A percentile compares a stretch with the other conserved stretches of the same genome.
Evolutionary conservation across 2,888 invertebrate genomes (phyloP).

Genomic region (Limenitis arthemis): DNA sequence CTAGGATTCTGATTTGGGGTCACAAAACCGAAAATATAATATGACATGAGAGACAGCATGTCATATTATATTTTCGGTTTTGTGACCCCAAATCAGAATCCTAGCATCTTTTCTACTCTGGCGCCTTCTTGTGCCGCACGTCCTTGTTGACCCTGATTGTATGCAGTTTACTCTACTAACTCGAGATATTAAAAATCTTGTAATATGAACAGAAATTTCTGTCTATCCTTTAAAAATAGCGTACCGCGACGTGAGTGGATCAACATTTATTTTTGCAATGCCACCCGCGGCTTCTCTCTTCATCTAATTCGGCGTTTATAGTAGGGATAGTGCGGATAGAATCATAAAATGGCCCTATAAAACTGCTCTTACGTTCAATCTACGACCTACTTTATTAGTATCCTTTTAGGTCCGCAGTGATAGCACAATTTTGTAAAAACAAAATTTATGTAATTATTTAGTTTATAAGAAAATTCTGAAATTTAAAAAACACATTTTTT

Average conservation of each 20-base stretch:
- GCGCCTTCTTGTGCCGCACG: no score
- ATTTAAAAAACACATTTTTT: no score
- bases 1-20: no score
- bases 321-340: constrained; percentile 54
- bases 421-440: constrained; percentile 25
- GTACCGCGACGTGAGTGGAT: constrained; percentile 2
- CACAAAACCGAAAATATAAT: no score
- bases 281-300: constrained; percentile 35
- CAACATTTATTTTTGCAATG: constrained; percentile 18
- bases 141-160: no score
- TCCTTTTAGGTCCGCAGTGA: constrained; percentile 44
- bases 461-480: no score
- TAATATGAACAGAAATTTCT: background rate
- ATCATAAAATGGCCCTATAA: constrained; percentile 60
- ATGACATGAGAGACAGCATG: no score
- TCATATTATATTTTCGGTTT: no score
- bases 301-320: constrained; percentile 61
- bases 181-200: no score
- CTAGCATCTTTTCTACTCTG: no score
- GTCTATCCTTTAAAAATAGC: background rate
- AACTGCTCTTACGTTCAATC: constrained; percentile 48
- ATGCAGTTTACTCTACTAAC: no score
- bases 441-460: background rate
- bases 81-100: no score
- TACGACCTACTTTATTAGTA: constrained; percentile 46